These are phyloP conservation scores for Phylloscopus whistleri DNA, from an alignment of 2,113 vertebrate genomes.

Conservation along the genomic window DNA sequence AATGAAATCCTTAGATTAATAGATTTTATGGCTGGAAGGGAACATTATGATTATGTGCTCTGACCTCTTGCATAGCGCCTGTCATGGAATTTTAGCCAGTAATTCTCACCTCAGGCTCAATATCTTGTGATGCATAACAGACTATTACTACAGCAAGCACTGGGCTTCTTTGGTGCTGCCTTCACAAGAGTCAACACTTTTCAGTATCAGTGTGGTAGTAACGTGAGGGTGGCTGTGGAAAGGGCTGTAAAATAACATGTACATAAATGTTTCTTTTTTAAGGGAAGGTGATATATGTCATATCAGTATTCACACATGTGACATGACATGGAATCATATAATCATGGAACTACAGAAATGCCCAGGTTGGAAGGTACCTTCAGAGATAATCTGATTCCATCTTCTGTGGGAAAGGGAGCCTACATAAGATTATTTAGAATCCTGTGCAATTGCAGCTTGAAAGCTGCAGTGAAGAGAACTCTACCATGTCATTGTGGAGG, in stretches of 20 bases:
- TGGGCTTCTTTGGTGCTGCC: background rate
- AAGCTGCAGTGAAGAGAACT: background rate
- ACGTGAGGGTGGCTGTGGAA: background rate
- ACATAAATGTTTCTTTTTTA: background rate
- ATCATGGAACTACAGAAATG: background rate
- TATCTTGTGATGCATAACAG: background rate
- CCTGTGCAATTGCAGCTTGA: background rate
- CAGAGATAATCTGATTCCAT: background rate
- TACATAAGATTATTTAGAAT: too few relatives aligned
- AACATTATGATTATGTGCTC: conserved; percentile 24
- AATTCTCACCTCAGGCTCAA: background rate
- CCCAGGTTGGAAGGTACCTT: accelerated
- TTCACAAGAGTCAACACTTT: background rate
- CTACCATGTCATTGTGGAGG: too few relatives aligned
- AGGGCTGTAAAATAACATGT: background rate
- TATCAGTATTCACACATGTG: background rate
- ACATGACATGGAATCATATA: background rate
- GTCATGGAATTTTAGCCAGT: conserved; percentile 28
- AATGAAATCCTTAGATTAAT: conserved; percentile 15
- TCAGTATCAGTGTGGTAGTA: background rate
- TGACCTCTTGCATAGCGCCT: background rate
- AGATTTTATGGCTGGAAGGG: background rate
- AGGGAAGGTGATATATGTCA: background rate
- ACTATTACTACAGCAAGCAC: background rate
- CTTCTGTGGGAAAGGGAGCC: background rate